These are phyloP conservation scores for Pemphredon lugubris DNA, from an alignment of 2,888 invertebrate species.

Conservation along the genomic window DNA sequence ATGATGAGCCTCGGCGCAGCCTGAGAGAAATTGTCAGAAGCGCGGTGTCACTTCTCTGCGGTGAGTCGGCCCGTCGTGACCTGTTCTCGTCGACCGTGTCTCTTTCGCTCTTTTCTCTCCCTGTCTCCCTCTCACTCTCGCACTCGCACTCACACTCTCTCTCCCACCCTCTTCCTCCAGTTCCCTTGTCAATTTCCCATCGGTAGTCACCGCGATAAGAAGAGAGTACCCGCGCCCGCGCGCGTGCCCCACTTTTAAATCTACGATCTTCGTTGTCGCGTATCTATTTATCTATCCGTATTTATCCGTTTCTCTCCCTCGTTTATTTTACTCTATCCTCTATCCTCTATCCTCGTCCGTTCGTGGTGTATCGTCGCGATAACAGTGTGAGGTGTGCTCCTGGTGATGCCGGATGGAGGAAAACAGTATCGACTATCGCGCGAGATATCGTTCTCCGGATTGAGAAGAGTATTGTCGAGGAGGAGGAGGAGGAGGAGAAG, in stretches of 20 bases:
- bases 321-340: neutral
- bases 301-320: no score
- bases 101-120: conserved; percentile 2
- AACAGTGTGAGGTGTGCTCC: conserved; percentile 6
- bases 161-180: no score
- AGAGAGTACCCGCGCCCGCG: no score
- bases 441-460: conserved; percentile 5
- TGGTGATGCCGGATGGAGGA: conserved; percentile 9
- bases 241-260: conserved; percentile 1
- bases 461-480: neutral
- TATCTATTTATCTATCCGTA: neutral
- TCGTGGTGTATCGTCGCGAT: neutral
- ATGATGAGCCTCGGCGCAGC: conserved; percentile 71
- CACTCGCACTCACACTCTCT: no score
- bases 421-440: conserved; percentile 9
- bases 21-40: conserved; percentile 74
- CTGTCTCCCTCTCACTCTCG: neutral
- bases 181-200: no score
- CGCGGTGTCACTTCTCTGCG: conserved; percentile 70
- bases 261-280: neutral
- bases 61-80: conserved; percentile 61
- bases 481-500: neutral
- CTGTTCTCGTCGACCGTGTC: conserved; percentile 47
- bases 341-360: neutral
- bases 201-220: conserved; percentile 4